Evolutionary conservation across 2,888 invertebrate genomes (phyloP), one percentile per base, ranked within the genome.

Genomic region (Xestia ashworthii): DNA sequence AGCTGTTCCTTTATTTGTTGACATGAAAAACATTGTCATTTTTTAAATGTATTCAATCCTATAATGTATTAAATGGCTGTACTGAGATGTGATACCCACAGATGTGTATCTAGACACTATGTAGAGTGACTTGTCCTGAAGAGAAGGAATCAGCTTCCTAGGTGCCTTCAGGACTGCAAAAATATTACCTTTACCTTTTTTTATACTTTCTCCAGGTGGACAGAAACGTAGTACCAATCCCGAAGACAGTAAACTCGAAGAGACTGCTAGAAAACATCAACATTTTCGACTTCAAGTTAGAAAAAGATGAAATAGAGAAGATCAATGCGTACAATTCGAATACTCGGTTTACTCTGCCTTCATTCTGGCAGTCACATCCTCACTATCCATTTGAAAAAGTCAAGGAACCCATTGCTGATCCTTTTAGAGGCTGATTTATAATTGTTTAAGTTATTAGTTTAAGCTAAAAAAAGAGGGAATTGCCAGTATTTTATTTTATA

Each of bases 331-430:
- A 91, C 16, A 84, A 95, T 64, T 82, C 87, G 0, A 78, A 90
- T 8, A 92, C 88, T 0, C 87, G 96, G 19, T 93, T 90, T 69
- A 94, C 94, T 0, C 44, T 90, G 0, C 96, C 96, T 0, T 94
- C 96, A 0, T 96, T 96, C 81, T 96, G 96, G 96, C 96, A 96
- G 88, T 83, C 89, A 3, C 95, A 96, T 48, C 92, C 90, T 3
- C 87, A 95, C 84, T 96, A 96, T 62, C 96, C 96, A 0, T 96
- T 96, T 70, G 95, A 96, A 44, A 94, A 94, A 76, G 74, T 95
- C 0, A 91, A 90, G 0, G 89, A 92, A 22, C 93, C 95, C 2
- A 81, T 94, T 3, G 65, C 86, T 0, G 87, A 95, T 82, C 95
- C 95, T 0, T 96, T 95, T 78, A 73, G 50, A 67, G 53, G 53